phyloP scores from a whole-genome alignment of 2,113 vertebrate species.

The Notarius lentiginosus region DNA sequence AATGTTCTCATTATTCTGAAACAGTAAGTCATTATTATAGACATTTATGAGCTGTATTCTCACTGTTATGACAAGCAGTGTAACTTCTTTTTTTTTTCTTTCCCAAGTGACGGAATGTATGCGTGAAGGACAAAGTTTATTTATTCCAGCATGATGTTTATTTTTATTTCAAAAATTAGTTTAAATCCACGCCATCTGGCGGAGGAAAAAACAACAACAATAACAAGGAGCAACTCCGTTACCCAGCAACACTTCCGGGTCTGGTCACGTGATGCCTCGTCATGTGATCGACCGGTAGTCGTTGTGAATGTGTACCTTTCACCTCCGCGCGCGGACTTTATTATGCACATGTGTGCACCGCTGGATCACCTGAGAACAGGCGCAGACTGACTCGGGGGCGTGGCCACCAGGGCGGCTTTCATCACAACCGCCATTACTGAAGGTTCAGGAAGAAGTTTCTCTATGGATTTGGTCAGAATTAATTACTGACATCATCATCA shows the following conservation, averaged over 20 bases:
- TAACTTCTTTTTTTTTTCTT: no score
- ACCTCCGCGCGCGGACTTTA: neutral
- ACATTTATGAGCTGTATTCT: no score
- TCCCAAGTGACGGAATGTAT: no score
- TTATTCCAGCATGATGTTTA: neutral
- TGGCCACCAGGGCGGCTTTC: neutral
- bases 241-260: constrained; percentile 7
- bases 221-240: neutral
- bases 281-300: neutral
- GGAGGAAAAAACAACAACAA: neutral
- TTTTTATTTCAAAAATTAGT: neutral
- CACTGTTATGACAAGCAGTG: no score
- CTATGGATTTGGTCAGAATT: neutral
- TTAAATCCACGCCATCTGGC: constrained; percentile 14
- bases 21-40: no score
- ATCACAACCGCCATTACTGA: neutral
- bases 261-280: neutral
- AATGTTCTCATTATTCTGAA: no score
- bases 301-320: neutral
- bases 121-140: no score
- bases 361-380: neutral
- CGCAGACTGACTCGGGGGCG: neutral
- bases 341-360: neutral
- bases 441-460: neutral
- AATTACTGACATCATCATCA: neutral